A percentile compares a stretch with the other conserved stretches of the same genome.
Evolutionary conservation across 2,888 invertebrate genomes (phyloP).

Genomic region (Sialis lutaria): DNA sequence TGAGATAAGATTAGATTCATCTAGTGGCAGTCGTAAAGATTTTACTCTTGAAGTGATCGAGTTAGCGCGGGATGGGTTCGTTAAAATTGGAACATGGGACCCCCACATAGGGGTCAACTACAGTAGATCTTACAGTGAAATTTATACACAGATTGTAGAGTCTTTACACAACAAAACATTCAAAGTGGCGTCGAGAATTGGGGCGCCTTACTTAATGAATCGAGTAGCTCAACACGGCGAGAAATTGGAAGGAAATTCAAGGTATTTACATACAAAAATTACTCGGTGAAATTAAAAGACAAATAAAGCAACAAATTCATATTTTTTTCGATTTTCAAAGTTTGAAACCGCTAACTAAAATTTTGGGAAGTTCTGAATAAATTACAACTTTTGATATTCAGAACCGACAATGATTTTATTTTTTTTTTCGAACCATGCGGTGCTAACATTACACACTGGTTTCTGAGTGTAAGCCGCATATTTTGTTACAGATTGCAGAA

Average conservation of each 20-base stretch:
- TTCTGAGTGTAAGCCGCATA: too few species aligned
- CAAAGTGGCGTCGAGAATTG: constrained; percentile 37
- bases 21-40: constrained; percentile 39
- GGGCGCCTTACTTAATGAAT: constrained; percentile 51
- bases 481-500: too few species aligned
- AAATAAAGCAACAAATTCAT: too few species aligned
- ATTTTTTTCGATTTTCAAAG: too few species aligned
- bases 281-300: too few species aligned
- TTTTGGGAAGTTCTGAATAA: too few species aligned
- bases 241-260: constrained; percentile 50
- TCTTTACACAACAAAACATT: constrained; percentile 31
- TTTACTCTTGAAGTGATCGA: constrained; percentile 49
- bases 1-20: constrained; percentile 39
- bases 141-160: constrained; percentile 12
- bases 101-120: constrained; percentile 14
- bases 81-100: constrained; percentile 34
- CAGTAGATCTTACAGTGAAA: background rate
- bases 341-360: too few species aligned
- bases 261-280: constrained; percentile 13
- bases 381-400: too few species aligned
- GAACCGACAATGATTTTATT: too few species aligned
- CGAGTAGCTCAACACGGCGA: constrained; percentile 36
- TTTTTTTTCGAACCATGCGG: too few species aligned
- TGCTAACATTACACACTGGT: too few species aligned
- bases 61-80: constrained; percentile 36